Evolutionary conservation across 2,888 invertebrate species (phyloP), one percentile per base, ranked within the genome.

Genomic region (Hoplodrina ambigua): DNA sequence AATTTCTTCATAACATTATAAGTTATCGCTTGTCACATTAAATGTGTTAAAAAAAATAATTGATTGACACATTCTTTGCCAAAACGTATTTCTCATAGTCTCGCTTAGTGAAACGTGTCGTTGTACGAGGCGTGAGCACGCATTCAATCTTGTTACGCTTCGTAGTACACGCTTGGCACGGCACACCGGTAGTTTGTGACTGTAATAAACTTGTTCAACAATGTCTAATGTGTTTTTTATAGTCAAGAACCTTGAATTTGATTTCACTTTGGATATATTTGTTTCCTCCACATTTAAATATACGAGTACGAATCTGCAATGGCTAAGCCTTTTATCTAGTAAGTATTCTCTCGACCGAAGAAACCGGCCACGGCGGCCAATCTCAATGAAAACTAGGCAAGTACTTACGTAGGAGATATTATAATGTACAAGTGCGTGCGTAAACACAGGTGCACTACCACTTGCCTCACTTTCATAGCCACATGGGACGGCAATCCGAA

Each of bases 241-340:
- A 72, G 44, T 70, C 78, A 33, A 33, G 1, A 58, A 58, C 80
- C 75, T 75, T 75, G 75, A 66, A 62, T 75, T 75, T 58, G 50
- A 75, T 58, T 55, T 58, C 57, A 58, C 20, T 73, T 78, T 58
- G 25, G 50, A 56, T 33, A 50, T 54, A 53, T 49, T 49, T 33
- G 20, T 15, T 68, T 41, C 20, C 64, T 63, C 44, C 37, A 37
- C 37, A 19, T 44, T 66, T 19, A 41, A 25, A 64, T 65, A 52
- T 17, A 52, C 25, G 25, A 52, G 44, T 17, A 52, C 25, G 25
- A 52, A 37, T 37, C 1, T 37, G 8, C 8, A 37, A 37, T 37
- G 6, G 8, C 37, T 37, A 7, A 37, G 37, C 37, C 25, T 25
- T 25, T 37, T 8, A 37, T 37, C 37, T 37, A 8, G 8, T 8